Base-by-base conservation (phyloP, 2,888 invertebrate species). In the Pollenia angustigena region DNA sequence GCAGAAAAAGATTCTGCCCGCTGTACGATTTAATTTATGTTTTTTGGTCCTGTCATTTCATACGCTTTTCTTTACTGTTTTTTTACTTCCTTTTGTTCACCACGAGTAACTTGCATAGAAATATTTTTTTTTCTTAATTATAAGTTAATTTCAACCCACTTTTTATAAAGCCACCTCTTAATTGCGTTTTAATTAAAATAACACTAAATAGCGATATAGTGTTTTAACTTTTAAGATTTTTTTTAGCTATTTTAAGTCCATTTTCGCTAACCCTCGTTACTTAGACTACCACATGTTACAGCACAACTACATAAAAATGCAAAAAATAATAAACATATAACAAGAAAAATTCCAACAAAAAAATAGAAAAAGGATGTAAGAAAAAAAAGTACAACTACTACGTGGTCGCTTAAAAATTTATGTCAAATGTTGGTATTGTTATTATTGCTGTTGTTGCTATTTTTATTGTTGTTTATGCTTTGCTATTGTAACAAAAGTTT, bases 371-470 rank as follows among this genome's bases (percentile, higher is more conserved):
- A 44, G 42, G 18, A 48, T 54, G 23, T 12, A 18, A 44, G 46
- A 64, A 66, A 66, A 68, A 66, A 60, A 40, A 23, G 58, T 54
- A 46, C 32, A 52, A 71, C 46, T 58, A 68, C 71, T 48, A 82
- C 75, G 85, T 86, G 85, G 82, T 80, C 82, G 79, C 56, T 82
- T 82, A 75, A 86, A 80, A 86, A 82, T 86, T 86, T 69, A 86
- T 82, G 85, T 64, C 82, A 79, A 80, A 69, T 58, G 62, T 69
- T 82, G 80, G n/a, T 69, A 44, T 68, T 56, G 60, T 48, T 81
- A 42, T 42, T 72, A 48, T 23, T 74, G 60, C 48, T 80, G 54
- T 40, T 42, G 44, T 54, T 68, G 42, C 44, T 72, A 12, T 71
- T 60, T 2, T 10, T 54, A 40, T 16, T 81, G 52, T 48, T 81